phyloP scores from a whole-genome alignment of 2,888 invertebrate species.

The Sinodicranocentrus sp. region DNA sequence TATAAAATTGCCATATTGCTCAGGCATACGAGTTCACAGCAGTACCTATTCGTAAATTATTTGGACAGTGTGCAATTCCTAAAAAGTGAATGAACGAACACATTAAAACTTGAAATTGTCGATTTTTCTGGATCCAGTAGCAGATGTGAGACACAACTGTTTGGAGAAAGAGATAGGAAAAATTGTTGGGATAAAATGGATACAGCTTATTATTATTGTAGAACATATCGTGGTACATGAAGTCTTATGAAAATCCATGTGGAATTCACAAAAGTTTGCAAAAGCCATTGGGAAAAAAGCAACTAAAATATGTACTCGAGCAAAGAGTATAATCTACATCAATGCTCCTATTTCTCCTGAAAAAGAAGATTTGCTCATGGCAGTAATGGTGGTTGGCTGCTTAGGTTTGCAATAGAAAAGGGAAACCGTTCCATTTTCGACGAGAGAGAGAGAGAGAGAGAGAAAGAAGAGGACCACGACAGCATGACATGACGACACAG shows the following conservation, averaged over 20 bases:
- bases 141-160: constrained; percentile 25
- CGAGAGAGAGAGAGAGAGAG: constrained; percentile 35
- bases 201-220: no score
- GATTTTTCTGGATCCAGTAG: constrained; percentile 44
- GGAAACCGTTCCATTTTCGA: constrained; percentile 43
- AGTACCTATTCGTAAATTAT: no score
- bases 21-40: no score
- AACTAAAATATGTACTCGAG: no score
- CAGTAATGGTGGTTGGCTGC: constrained; percentile 42
- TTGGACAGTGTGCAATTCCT: no score
- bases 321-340: background rate
- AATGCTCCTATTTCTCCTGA: constrained; percentile 33
- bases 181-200: no score
- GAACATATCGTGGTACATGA: constrained; percentile 5
- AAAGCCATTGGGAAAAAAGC: constrained; percentile 18
- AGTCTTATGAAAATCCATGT: constrained; percentile 51
- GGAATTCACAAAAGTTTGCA: constrained; percentile 53
- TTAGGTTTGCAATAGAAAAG: constrained; percentile 14
- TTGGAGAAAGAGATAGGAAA: constrained; percentile 18
- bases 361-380: constrained; percentile 5
- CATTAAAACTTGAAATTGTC: no score
- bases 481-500: constrained; percentile 68
- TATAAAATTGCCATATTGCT: no score
- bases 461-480: constrained; percentile 61
- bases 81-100: no score